phyloP scores from a whole-genome alignment of 2,888 invertebrate genomes.

The Drosophila pseudotakahashii region DNA sequence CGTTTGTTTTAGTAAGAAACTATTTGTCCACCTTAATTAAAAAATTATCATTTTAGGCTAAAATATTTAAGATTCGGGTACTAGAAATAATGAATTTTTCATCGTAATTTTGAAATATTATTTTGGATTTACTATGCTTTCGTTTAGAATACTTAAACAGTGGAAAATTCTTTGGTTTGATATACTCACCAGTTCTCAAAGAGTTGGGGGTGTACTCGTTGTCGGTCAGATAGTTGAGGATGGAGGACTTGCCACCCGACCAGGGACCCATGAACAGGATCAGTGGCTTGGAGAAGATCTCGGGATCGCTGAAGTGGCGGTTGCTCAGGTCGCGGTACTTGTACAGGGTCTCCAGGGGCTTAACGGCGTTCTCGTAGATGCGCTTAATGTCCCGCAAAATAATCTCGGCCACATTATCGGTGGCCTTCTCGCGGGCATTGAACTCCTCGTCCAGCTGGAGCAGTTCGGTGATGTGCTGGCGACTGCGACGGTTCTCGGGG shows the following conservation, averaged over 20 bases:
- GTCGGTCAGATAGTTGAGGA: conserved; percentile 95
- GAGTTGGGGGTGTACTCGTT: conserved; percentile 93
- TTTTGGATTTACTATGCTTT: too few species aligned
- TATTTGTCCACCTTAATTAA: too few species aligned
- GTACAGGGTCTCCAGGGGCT: conserved; percentile 95
- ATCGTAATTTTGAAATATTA: too few species aligned
- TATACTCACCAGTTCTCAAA: conserved; percentile 91
- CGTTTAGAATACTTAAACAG: too few species aligned
- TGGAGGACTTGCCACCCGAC: conserved; percentile 98
- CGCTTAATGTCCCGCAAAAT: conserved; percentile 93
- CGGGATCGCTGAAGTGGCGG: conserved; percentile 95
- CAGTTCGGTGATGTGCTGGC: conserved; percentile 92
- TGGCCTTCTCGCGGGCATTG: conserved; percentile 88
- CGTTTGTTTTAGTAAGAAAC: too few species aligned
- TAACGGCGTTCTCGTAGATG: conserved; percentile 93
- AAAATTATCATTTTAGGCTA: too few species aligned
- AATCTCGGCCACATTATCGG: conserved; percentile 90
- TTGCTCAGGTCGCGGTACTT: conserved; percentile 96
- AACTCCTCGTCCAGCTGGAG: conserved; percentile 92
- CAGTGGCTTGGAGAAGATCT: conserved; percentile 97
- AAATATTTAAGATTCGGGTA: too few species aligned
- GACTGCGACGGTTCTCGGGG: conserved; percentile 90
- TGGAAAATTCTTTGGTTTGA: too few species aligned
- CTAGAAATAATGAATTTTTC: too few species aligned
- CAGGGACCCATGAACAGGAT: conserved; percentile 97